Evolutionary conservation across 2,113 vertebrate species (phyloP), one percentile per base, ranked within the genome.

Genomic region (Empidonax alnorum): DNA sequence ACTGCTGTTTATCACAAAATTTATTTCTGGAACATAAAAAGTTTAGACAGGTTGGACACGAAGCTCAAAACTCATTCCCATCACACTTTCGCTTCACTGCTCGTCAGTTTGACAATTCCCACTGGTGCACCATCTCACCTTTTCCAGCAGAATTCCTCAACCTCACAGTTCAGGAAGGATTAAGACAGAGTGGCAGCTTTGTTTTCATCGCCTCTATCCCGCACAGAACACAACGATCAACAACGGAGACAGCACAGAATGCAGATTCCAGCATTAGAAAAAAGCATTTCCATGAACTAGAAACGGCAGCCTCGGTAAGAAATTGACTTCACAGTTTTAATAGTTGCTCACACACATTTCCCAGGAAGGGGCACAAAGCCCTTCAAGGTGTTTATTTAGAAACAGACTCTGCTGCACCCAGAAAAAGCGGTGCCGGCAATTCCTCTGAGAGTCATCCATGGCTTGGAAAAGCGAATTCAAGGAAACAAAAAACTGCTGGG

Each of bases 391-490:
- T 97, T 96, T 83, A 85, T 21, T 96, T 83, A 87, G 19, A 89
- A 91, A 91, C 79, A 84, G 35, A 87, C 41, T 61, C 82, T 5
- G 85, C 81, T 88, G 91, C 92, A 86, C 30, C 56, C 78, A 91
- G 66, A 75, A 89, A 44, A 97, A 95, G 55, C 2, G 73, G 96
- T 23, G 90, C 33, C 86, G 94, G 93, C 72, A 93, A 92, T 91
- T 83, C 84, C 88, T 33, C 44, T 55, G 37, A 59, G 74, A 56
- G 72, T 82, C 75, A 73, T 81, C 85, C 94, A 95, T 84, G 69
- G 94, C 94, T 97, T 93, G 58, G 91, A 94, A 93, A 93, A 97
- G 93, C 84, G 90, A 84, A 97, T 91, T 96, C 59, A 63, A 96
- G 90, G 93, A 97, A 96, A 94, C 39, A 76, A 93, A 76, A 93